Conservation (phyloP, 2,113 vertebrate genomes). For the Lucifuga dentata region DNA sequence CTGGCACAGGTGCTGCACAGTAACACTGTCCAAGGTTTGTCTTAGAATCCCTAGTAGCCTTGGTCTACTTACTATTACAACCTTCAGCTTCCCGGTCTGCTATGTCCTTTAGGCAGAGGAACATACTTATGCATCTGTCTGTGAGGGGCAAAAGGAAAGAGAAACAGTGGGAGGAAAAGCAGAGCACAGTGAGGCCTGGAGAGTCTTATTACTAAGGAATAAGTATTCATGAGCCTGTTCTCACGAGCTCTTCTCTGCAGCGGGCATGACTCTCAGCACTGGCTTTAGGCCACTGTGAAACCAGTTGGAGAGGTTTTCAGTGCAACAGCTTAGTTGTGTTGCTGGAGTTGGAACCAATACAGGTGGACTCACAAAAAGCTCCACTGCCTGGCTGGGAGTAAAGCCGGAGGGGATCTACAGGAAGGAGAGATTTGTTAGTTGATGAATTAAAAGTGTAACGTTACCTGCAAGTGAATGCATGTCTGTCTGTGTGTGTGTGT, state of each 20-base stretch:
- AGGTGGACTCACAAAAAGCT: slow-evolving; percentile 63
- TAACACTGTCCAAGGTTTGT: slow-evolving; percentile 58
- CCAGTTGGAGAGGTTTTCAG: slow-evolving; percentile 34
- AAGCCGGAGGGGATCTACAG: slow-evolving; percentile 52
- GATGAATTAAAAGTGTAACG: slow-evolving; percentile 73
- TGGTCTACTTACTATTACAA: slow-evolving; percentile 19
- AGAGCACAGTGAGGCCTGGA: slow-evolving; percentile 22
- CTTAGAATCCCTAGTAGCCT: slow-evolving; percentile 44
- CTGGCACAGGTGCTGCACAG: slow-evolving; percentile 66
- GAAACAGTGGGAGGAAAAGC: slow-evolving; percentile 11
- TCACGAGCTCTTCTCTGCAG: slow-evolving; percentile 38
- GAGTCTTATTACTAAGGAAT: slow-evolving; percentile 73
- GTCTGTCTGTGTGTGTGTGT: neutral
- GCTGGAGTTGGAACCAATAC: slow-evolving; percentile 43
- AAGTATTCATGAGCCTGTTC: slow-evolving; percentile 65
- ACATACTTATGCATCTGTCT: slow-evolving; percentile 6
- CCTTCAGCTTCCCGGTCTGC: slow-evolving; percentile 48
- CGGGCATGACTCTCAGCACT: slow-evolving; percentile 33
- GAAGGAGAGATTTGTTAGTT: slow-evolving; percentile 67
- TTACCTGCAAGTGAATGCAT: slow-evolving; percentile 1
- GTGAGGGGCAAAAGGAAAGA: slow-evolving; percentile 6
- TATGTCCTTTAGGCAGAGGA: slow-evolving; percentile 25
- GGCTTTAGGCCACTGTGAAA: slow-evolving; percentile 55
- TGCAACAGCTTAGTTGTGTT: slow-evolving; percentile 28
- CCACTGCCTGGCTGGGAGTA: slow-evolving; percentile 49